Conservation (phyloP, 2,888 invertebrate species). For the Acrobasis consociella region DNA sequence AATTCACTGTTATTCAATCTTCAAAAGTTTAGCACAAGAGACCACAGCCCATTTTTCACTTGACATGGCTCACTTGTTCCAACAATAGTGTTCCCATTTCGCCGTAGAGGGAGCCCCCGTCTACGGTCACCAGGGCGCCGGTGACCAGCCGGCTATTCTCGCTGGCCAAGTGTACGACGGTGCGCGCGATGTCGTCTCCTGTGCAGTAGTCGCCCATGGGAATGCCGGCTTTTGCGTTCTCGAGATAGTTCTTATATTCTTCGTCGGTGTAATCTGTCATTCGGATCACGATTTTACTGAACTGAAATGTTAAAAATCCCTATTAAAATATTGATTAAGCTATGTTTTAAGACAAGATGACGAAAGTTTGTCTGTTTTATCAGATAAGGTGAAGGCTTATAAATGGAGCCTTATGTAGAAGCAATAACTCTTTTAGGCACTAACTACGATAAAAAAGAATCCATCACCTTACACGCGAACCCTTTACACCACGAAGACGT, state of each 20-base stretch:
- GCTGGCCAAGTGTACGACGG: conserved; percentile 92
- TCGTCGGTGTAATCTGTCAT: conserved; percentile 28
- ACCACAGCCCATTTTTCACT: too few species aligned
- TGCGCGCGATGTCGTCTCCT: conserved; percentile 87
- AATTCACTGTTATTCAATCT: too few species aligned
- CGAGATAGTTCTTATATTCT: conserved; percentile 35
- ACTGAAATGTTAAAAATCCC: conserved; percentile 22
- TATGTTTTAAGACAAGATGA: not conserved
- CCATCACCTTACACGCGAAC: too few species aligned
- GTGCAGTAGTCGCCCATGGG: conserved; percentile 49
- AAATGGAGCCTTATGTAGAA: too few species aligned
- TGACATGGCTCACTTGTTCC: conserved; percentile 1
- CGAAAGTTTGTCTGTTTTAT: not conserved
- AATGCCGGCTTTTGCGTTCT: conserved; percentile 28
- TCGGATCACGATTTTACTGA: conserved; percentile 31
- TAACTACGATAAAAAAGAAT: too few species aligned
- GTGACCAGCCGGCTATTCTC: conserved; percentile 90
- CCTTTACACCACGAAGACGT: too few species aligned
- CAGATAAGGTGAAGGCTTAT: too few species aligned
- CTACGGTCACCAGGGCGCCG: conserved; percentile 72
- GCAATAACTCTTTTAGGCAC: too few species aligned
- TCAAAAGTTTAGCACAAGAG: too few species aligned
- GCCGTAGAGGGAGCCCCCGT: conserved; percentile 39
- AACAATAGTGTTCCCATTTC: conserved; percentile 28
- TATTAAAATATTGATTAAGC: not conserved